Conservation (phyloP, 2,888 invertebrate species). For the Cremastobaeus sp. region DNA sequence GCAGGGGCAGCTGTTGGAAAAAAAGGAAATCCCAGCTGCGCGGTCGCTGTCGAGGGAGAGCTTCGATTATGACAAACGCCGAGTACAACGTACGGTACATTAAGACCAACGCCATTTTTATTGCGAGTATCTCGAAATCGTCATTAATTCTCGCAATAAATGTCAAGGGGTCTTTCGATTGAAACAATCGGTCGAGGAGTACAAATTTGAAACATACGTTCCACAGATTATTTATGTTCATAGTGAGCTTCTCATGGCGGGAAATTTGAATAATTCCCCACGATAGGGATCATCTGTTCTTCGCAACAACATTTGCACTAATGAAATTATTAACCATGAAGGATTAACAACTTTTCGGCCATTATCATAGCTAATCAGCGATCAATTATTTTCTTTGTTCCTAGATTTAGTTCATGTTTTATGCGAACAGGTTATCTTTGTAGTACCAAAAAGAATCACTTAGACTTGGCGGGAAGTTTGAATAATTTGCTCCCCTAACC, state of each 20-base stretch:
- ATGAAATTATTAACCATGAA: too few species aligned
- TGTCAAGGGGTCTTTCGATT: constrained; percentile 37
- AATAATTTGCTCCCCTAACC: constrained; percentile 19
- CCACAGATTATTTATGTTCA: constrained; percentile 21
- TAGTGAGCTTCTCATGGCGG: background rate
- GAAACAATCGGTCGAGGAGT: constrained; percentile 44
- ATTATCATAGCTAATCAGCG: too few species aligned
- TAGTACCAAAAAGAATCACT: background rate
- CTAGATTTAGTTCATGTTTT: too few species aligned
- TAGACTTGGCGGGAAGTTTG: constrained; percentile 15
- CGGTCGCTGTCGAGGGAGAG: constrained; percentile 62
- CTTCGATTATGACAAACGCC: constrained; percentile 57
- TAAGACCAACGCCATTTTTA: constrained; percentile 49
- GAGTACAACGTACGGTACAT: constrained; percentile 42
- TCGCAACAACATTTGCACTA: too few species aligned
- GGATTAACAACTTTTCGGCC: too few species aligned
- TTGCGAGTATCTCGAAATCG: constrained; percentile 35
- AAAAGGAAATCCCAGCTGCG: constrained; percentile 71
- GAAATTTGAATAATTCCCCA: constrained; percentile 14
- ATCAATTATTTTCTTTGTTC: too few species aligned
- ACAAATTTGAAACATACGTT: constrained; percentile 47
- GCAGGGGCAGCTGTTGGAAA: constrained; percentile 71
- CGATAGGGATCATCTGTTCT: too few species aligned
- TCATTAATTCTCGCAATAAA: constrained; percentile 56
- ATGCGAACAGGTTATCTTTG: too few species aligned